Base-by-base conservation (phyloP, 2,113 vertebrate genomes). In the Pseudopodoces humilis region DNA sequence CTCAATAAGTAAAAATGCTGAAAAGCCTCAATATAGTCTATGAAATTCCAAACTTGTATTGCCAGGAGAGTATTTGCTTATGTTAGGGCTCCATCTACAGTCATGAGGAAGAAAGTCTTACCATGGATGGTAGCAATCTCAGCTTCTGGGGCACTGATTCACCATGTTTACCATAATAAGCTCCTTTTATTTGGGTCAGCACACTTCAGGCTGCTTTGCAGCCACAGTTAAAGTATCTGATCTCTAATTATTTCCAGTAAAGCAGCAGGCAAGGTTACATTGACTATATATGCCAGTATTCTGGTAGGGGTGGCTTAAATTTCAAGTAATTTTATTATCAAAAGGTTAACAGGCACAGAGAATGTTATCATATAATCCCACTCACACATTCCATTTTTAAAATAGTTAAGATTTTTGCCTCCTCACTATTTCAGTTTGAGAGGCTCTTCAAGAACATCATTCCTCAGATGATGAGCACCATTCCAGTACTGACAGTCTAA, bases 81-180 rank as follows among this genome's bases (percentile, higher is more conserved):
- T 88, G 97, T 74, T 97, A 96, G 84, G 96, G 98, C 98, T 97
- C 98, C 98, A 98, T 91, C 98, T 98, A 97, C 97, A 98, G 98
- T 80, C 92, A 2, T 9, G 67, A 93, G 81, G 62, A 90, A 71
- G 84, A 74, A 91, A 90, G 77, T 35, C 22, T 49, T 70, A 25
- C 5, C 15, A 30, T 8, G 37, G 37, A 16, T 69, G 33, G 53
- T 31, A 15, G 33, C 35, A 46, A 0, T 43, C 28, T 84, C 53
- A 21, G 70, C 35, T 60, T 47, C 68, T 92, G 12, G 44, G 44
- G 24, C 67, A 8, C 46, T 8, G 71, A 25, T 82, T 80, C 69
- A 6, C 15, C 70, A 56, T 63, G 83, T 70, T 93, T 78, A 92
- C 60, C 20, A 46, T 18, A 33, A 77, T 47, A 52, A 74, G 70